Evolutionary conservation across 2,888 invertebrate species (phyloP).

Genomic region (Acanthosepion pharaonis): DNA sequence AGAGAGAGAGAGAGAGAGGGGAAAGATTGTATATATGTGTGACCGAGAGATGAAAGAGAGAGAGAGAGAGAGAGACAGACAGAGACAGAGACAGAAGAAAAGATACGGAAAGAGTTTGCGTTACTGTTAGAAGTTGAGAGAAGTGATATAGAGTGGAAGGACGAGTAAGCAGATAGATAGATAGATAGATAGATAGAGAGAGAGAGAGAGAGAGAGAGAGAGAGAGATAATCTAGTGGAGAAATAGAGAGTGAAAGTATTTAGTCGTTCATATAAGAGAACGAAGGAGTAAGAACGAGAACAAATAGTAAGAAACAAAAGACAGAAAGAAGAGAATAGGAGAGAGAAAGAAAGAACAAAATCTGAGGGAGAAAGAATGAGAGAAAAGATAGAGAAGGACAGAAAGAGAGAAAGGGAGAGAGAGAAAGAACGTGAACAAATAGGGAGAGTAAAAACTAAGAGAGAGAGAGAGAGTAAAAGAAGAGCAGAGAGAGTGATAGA

Average conservation of each 20-base stretch:
- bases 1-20: background rate
- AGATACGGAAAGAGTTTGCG: background rate
- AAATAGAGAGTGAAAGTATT: background rate
- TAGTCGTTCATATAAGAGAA: background rate
- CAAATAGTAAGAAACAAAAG: background rate
- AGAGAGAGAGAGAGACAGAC: background rate
- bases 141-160: no score
- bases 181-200: background rate
- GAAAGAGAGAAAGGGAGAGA: background rate
- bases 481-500: background rate
- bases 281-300: background rate
- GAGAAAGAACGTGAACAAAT: background rate
- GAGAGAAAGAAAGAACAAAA: background rate
- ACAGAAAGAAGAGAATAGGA: background rate
- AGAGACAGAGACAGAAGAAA: background rate
- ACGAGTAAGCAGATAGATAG: background rate
- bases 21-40: background rate
- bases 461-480: background rate
- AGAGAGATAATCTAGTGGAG: background rate
- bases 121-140: no score
- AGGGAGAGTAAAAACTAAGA: background rate
- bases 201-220: background rate
- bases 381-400: background rate
- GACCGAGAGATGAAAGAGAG: background rate
- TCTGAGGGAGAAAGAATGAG: background rate